Percentiles rank a stretch among this genome's conserved stretches.
phyloP scores from a whole-genome alignment of 2,797 vertebrate genomes.

The Denticeps clupeoides region DNA sequence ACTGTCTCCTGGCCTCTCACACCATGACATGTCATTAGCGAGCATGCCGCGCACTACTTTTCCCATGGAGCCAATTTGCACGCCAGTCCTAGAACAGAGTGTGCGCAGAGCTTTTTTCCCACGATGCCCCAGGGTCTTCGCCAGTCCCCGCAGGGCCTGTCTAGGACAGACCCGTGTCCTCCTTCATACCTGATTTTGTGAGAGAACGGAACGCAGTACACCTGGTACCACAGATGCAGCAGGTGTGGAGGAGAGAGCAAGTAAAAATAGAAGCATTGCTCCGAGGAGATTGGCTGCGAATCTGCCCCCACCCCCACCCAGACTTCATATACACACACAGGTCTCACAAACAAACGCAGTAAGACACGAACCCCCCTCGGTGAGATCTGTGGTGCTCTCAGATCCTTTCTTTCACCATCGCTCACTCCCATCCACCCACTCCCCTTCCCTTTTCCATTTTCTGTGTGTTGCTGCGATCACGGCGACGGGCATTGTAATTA shows the following conservation, averaged over 20 bases:
- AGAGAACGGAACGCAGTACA: slow-evolving; percentile 8
- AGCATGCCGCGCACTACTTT: slow-evolving; percentile 15
- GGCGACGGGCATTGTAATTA: neutral
- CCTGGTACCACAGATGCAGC: slow-evolving; percentile 12
- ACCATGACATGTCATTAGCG: slow-evolving; percentile 21
- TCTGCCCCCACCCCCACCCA: no score
- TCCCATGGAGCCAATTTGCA: slow-evolving; percentile 32
- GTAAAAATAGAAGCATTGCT: slow-evolving; percentile 15
- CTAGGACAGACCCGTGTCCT: slow-evolving; percentile 4
- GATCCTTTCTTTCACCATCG: neutral
- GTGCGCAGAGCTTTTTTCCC: slow-evolving; percentile 16
- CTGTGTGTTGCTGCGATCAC: neutral
- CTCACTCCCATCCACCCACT: neutral
- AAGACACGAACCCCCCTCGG: neutral
- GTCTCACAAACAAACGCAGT: neutral
- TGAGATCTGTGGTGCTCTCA: neutral
- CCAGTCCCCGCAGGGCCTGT: slow-evolving; percentile 10
- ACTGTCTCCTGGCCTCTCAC: slow-evolving; percentile 1
- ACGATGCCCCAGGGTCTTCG: slow-evolving; percentile 8
- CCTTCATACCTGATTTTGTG: slow-evolving; percentile 5
- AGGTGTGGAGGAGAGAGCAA: slow-evolving; percentile 4
- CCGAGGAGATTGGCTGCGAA: neutral
- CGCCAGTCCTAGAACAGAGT: slow-evolving; percentile 8
- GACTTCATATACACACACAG: no score
- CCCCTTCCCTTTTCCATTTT: no score